phyloP scores from a whole-genome alignment of 2,797 vertebrate species.

The Anas bahamensis region DNA sequence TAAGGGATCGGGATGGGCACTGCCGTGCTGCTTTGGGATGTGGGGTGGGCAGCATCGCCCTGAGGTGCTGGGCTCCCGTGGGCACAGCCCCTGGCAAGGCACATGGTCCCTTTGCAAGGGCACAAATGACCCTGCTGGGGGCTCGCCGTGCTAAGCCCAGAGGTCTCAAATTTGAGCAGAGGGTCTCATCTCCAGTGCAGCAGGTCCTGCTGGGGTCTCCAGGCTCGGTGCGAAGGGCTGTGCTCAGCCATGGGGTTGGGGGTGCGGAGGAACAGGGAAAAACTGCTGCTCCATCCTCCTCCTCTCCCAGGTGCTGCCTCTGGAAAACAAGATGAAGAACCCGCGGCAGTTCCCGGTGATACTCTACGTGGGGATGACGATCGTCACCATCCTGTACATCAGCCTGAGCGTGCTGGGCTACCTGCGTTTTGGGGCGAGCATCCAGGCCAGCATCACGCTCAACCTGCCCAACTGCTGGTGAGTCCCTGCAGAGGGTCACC shows the following conservation, averaged over 20 bases:
- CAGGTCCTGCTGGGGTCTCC: background rate
- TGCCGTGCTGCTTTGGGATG: background rate
- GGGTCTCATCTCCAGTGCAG: background rate
- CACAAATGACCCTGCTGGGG: background rate
- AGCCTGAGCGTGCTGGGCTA: slow-evolving; percentile 91
- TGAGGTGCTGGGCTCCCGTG: background rate
- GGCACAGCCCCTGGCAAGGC: background rate
- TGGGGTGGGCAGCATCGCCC: background rate
- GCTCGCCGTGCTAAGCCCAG: background rate
- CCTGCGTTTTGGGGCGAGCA: slow-evolving; percentile 86
- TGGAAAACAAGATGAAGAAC: slow-evolving; percentile 97
- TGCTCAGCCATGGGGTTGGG: background rate
- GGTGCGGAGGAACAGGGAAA: fast-evolving
- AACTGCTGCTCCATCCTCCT: background rate
- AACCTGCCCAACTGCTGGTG: slow-evolving; percentile 97
- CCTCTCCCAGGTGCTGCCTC: slow-evolving; percentile 87
- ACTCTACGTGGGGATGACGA: slow-evolving; percentile 89
- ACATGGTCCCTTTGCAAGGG: background rate
- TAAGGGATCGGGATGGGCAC: background rate
- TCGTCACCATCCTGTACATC: slow-evolving; percentile 90
- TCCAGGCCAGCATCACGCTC: slow-evolving; percentile 92
- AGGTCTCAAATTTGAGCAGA: background rate
- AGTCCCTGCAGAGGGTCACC: background rate
- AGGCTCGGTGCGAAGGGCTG: background rate
- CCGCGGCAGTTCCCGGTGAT: slow-evolving; percentile 86